phyloP scores from a whole-genome alignment of 2,113 vertebrate species.

The Gymnogyps californianus region DNA sequence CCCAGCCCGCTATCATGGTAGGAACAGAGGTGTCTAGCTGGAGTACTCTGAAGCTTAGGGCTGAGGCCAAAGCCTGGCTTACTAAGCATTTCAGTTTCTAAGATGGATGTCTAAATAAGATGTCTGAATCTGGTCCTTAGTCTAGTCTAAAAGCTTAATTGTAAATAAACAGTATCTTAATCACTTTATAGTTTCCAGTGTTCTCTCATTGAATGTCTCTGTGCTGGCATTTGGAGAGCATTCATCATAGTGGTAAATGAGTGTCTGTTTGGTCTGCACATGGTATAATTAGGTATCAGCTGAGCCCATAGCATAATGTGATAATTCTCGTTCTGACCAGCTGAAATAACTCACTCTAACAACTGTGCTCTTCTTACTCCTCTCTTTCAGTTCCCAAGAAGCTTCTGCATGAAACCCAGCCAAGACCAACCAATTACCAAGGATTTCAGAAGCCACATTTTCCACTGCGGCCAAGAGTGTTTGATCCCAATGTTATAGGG shows the following conservation, averaged over 20 bases:
- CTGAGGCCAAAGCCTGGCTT: neutral
- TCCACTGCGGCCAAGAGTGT: slow-evolving; percentile 52
- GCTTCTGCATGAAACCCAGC: slow-evolving; percentile 80
- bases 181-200: neutral
- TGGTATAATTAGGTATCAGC: neutral
- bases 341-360: slow-evolving; percentile 1
- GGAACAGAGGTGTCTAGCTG: neutral
- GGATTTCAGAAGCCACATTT: slow-evolving; percentile 64
- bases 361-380: neutral
- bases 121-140: neutral
- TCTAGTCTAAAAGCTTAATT: neutral
- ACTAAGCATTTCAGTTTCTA: neutral
- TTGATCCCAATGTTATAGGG: slow-evolving; percentile 85
- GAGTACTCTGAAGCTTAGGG: neutral
- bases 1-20: neutral
- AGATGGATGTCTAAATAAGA: neutral
- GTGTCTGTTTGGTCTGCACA: slow-evolving; percentile 1
- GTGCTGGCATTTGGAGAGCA: neutral
- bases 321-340: neutral
- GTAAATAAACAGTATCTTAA: neutral
- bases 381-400: slow-evolving; percentile 84
- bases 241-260: neutral
- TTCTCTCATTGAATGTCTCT: neutral
- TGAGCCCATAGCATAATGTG: neutral
- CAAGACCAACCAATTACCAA: slow-evolving; percentile 70